phyloP scores from a whole-genome alignment of 2,113 vertebrate genomes.

The Desmodus rotundus region DNA sequence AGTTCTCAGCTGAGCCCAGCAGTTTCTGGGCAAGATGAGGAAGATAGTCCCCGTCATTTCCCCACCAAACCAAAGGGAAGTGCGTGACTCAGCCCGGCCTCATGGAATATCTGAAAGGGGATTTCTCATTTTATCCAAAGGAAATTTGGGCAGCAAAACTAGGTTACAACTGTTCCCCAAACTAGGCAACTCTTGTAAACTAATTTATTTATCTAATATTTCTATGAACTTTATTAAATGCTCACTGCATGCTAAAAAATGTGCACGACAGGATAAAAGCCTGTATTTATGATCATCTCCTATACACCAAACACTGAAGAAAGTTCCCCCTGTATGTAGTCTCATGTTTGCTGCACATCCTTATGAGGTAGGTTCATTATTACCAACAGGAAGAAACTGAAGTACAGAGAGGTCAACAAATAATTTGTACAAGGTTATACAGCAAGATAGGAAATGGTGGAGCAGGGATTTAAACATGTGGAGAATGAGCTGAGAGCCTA shows the following conservation, averaged over 20 bases:
- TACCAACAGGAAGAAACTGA: background rate
- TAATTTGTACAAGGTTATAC: background rate
- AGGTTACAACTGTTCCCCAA: background rate
- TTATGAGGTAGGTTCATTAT: background rate
- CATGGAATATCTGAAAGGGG: conserved; percentile 46
- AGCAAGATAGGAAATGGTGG: background rate
- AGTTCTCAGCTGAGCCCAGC: background rate
- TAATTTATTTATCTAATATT: background rate
- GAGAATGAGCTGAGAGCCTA: background rate
- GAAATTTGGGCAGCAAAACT: background rate
- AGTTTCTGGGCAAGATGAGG: conserved; percentile 11
- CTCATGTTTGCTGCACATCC: background rate
- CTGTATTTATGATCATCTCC: background rate
- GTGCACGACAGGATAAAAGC: background rate
- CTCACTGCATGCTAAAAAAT: background rate
- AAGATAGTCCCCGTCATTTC: conserved; percentile 40
- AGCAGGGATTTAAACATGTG: background rate
- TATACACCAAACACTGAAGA: background rate
- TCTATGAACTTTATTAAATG: background rate
- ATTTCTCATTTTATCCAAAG: conserved; percentile 43
- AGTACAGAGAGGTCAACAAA: background rate
- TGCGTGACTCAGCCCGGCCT: conserved; percentile 43
- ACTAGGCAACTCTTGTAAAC: background rate
- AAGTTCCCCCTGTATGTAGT: background rate
- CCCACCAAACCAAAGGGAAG: conserved; percentile 40